Conservation (phyloP, 92 coral and sea anemone species). For the Umimayanthus kanabou region DNA sequence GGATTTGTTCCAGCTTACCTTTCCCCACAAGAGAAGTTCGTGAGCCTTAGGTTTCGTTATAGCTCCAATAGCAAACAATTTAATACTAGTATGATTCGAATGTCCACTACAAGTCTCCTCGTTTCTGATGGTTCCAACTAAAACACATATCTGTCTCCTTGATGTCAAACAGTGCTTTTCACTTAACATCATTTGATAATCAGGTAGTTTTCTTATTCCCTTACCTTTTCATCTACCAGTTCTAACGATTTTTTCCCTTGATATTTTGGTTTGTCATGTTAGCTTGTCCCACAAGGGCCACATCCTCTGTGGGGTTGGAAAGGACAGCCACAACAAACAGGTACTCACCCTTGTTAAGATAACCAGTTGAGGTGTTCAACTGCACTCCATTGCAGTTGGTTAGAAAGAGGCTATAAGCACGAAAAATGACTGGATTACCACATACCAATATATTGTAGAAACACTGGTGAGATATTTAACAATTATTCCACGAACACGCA, state of each 20-base stretch:
- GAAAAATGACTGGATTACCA: too few species aligned
- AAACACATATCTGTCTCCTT: too few species aligned
- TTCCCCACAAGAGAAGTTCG: not conserved
- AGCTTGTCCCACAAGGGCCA: constrained; percentile 95
- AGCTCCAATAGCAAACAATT: not conserved
- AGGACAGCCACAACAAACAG: constrained; percentile 85
- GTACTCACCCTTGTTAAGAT: constrained; percentile 36
- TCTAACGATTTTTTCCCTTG: not conserved
- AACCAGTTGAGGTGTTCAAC: not conserved
- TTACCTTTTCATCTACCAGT: not conserved
- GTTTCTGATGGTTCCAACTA: too few species aligned
- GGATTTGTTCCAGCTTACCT: not conserved
- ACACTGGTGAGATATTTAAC: too few species aligned
- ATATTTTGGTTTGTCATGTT: not conserved
- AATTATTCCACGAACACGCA: too few species aligned
- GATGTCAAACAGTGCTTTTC: not conserved
- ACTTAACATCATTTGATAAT: not conserved
- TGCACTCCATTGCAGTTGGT: not conserved
- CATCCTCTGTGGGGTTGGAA: constrained; percentile 91
- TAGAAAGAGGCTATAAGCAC: not conserved
- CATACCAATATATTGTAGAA: too few species aligned
- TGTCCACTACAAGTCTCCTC: not conserved
- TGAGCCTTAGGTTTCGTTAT: not conserved
- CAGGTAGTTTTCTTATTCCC: not conserved
- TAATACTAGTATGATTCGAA: too few species aligned